Evolutionary conservation across 2,888 invertebrate species (phyloP).

Genomic region (Parnassius apollo): DNA sequence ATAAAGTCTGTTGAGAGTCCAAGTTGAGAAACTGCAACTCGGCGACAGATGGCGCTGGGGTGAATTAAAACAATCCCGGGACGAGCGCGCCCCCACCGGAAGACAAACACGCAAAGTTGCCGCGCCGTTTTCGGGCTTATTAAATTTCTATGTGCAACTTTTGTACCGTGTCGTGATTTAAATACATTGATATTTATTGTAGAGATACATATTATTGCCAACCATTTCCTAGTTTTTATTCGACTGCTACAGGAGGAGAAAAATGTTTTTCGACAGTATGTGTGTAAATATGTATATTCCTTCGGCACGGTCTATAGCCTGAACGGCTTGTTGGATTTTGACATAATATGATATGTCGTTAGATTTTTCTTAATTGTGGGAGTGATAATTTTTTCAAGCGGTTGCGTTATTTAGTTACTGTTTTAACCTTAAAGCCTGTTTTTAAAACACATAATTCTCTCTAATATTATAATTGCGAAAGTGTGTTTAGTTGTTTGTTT

Average conservation of each 20-base stretch:
- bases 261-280: too few relatives aligned
- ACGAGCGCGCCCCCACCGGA: slow-evolving; percentile 43
- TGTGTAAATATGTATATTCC: too few relatives aligned
- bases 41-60: slow-evolving; percentile 54
- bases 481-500: too few relatives aligned
- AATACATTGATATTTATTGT: slow-evolving; percentile 15
- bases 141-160: slow-evolving; percentile 55
- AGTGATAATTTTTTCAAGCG: too few relatives aligned
- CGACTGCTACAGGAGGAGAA: background rate
- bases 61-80: slow-evolving; percentile 46
- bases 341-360: too few relatives aligned
- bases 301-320: too few relatives aligned
- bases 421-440: too few relatives aligned
- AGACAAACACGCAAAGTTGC: slow-evolving; percentile 59
- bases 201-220: background rate
- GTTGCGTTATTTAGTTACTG: too few relatives aligned
- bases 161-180: slow-evolving; percentile 24
- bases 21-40: slow-evolving; percentile 48
- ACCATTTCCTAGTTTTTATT: background rate
- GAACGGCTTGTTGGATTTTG: too few relatives aligned
- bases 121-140: slow-evolving; percentile 56
- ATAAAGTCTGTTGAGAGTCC: slow-evolving; percentile 52
- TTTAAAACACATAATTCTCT: too few relatives aligned
- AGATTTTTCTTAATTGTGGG: too few relatives aligned
- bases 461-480: too few relatives aligned